Evolutionary conservation across 1,140 invertebrate genomes (phyloP).

Genomic region (Drosophila elegans): DNA sequence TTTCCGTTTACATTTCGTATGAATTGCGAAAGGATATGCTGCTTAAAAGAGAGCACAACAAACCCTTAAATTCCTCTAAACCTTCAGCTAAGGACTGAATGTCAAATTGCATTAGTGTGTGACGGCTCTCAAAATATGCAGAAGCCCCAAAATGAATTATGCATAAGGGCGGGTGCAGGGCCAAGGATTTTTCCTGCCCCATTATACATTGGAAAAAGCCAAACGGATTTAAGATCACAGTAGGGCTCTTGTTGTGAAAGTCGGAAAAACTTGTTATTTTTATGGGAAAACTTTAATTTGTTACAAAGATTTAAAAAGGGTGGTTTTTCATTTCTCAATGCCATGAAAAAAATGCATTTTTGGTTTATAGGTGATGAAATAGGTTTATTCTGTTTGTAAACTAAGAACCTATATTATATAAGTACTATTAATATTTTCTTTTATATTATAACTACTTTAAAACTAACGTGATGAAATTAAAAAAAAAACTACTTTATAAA

Average conservation of each 20-base stretch:
- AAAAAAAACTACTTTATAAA: too few relatives aligned
- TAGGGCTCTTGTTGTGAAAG: background rate
- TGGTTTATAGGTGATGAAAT: too few relatives aligned
- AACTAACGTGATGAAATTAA: too few relatives aligned
- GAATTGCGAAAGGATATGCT: constrained; percentile 42
- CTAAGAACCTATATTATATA: too few relatives aligned
- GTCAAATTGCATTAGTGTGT: constrained; percentile 63
- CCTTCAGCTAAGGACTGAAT: constrained; percentile 49
- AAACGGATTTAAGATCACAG: constrained; percentile 13
- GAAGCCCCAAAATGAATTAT: constrained; percentile 73
- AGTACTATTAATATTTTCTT: too few relatives aligned
- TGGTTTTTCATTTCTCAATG: too few relatives aligned
- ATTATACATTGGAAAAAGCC: constrained; percentile 36
- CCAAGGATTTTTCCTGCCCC: constrained; percentile 8
- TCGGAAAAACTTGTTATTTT: constrained; percentile 11
- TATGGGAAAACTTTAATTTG: background rate
- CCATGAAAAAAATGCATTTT: too few relatives aligned
- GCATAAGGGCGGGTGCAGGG: constrained; percentile 38
- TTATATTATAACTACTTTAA: too few relatives aligned
- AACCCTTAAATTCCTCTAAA: constrained; percentile 38
- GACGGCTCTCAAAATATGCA: constrained; percentile 42
- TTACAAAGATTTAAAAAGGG: too few relatives aligned
- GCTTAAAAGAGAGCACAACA: constrained; percentile 11
- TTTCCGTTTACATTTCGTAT: constrained; percentile 30
- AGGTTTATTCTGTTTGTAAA: too few relatives aligned